A percentile compares a stretch with the other conserved stretches of the same genome.
These are phyloP conservation scores for Ectemnius cavifrons DNA, from an alignment of 2,888 invertebrate genomes.

Conservation along the genomic window DNA sequence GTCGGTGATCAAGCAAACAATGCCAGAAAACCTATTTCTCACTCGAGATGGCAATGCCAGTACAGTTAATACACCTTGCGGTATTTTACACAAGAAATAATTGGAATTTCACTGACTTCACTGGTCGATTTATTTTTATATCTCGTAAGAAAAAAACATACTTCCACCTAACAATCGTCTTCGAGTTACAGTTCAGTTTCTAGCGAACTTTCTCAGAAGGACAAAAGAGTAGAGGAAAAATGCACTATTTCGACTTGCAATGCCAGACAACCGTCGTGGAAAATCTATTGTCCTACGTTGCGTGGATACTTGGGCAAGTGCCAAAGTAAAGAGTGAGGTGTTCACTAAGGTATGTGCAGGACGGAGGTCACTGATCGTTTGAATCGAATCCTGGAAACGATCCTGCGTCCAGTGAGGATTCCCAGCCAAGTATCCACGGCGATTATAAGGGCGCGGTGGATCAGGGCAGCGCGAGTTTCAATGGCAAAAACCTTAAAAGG, in stretches of 20 bases:
- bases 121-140: not conserved
- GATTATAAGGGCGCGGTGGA: constrained; percentile 48
- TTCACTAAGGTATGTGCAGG: constrained; percentile 43
- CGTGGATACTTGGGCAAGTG: constrained; percentile 22
- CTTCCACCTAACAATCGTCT: no score
- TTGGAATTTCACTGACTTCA: not conserved
- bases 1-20: constrained; percentile 2
- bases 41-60: constrained; percentile 12
- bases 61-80: not conserved
- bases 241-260: not conserved
- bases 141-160: not conserved
- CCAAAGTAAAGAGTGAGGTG: constrained; percentile 18
- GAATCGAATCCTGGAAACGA: constrained; percentile 44
- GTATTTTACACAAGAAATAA: not conserved
- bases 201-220: not conserved
- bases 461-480: constrained; percentile 37
- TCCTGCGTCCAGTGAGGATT: constrained; percentile 39
- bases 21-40: constrained; percentile 26
- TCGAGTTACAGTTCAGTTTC: no score
- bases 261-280: no score
- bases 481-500: constrained; percentile 74
- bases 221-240: not conserved
- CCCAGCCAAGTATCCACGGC: constrained; percentile 23
- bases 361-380: constrained; percentile 48
- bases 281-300: constrained; percentile 17